phyloP scores from a whole-genome alignment of 2,113 vertebrate genomes.

The Manacus vitellinus region DNA sequence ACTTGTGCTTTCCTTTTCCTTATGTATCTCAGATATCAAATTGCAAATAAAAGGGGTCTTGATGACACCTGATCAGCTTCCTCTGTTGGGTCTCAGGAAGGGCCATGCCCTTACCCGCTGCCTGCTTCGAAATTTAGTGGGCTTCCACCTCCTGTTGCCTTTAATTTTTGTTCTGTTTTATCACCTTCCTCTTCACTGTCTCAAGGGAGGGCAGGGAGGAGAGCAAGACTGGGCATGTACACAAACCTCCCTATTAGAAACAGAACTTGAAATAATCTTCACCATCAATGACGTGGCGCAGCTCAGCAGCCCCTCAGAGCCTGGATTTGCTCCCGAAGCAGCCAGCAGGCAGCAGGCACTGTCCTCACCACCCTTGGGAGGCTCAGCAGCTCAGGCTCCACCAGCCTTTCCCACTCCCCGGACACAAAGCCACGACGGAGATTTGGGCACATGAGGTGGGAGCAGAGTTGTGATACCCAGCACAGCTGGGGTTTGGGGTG shows the following conservation, averaged over 20 bases:
- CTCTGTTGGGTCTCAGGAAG: neutral
- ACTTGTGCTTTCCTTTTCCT: neutral
- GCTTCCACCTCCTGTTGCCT: neutral
- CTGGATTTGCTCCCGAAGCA: accelerated
- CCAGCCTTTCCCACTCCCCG: neutral
- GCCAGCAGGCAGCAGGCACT: neutral
- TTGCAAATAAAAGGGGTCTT: neutral
- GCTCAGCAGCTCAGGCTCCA: neutral
- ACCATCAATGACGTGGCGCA: accelerated
- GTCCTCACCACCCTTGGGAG: neutral
- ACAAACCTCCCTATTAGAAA: neutral
- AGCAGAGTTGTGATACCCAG: neutral
- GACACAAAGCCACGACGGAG: accelerated
- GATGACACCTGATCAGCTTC: neutral
- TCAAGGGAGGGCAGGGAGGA: neutral
- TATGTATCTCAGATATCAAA: neutral
- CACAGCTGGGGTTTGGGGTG: neutral
- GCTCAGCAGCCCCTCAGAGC: neutral
- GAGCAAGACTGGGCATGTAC: accelerated
- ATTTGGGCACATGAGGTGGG: neutral
- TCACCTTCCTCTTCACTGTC: neutral
- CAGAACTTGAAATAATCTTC: neutral
- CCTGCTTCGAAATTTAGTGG: neutral
- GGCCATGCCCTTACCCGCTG: neutral
- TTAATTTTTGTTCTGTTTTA: neutral